Base-by-base conservation (phyloP, 2,888 invertebrate genomes). In the Tachystola acroxantha region DNA sequence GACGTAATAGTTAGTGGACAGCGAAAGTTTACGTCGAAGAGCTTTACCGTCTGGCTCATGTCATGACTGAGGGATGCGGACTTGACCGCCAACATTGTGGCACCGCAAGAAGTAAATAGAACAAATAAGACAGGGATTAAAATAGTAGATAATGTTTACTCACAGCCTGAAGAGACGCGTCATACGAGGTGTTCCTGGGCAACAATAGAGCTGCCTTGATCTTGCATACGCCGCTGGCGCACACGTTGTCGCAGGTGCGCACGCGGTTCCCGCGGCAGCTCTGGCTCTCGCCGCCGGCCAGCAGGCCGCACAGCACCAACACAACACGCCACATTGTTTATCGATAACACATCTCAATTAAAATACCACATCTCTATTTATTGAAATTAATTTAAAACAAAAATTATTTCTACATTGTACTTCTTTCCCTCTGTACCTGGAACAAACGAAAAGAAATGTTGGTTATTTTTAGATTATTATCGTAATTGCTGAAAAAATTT, bases 181-280 rank as follows among this genome's bases (percentile, higher is more conserved):
- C 82, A 32, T 84, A 88, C 0, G 68, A 65, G 13, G 84, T 75
- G 53, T 89, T 89, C 35, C 87, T 85, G 0, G 94, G 92, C 39
- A 94, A 65, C 42, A 94, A 72, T 11, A 94, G 77, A 1, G 91
- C 91, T 0, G 91, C 90, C 34, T 91, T 84, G 27, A 94, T 84
- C 29, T 88, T 89, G 59, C 94, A 94, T 3, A 61, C 66, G 3
- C 82, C 86, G 25, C 74, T 60, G 44, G 78, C 78, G 48, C 90
- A 90, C 24, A 89, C 50, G 29, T 73, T 65, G 47, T 89, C 88
- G 53, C 90, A 90, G 1, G 64, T 60, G 11, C 81, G 61, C 40
- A 59, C 48, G 28, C 66, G 60, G 1, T 77, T 73, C 0, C 71
- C 77, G 1, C 84, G 66, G 46, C 85, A 85, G 56, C 84, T 82